phyloP scores from a whole-genome alignment of 2,113 vertebrate genomes.

The Tragelaphus strepsiceros region DNA sequence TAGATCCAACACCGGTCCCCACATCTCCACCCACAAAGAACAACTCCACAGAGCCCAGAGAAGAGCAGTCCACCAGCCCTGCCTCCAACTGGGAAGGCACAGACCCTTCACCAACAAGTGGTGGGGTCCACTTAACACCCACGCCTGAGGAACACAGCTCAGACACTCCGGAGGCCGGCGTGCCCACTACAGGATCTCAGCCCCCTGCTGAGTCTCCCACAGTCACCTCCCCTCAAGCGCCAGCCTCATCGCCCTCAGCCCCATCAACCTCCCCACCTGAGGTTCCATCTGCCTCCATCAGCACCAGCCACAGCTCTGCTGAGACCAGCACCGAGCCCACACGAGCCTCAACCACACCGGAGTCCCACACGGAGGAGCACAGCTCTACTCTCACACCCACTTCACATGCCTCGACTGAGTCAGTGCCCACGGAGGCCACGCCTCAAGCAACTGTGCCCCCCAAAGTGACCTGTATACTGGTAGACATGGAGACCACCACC shows the following conservation, averaged over 20 bases:
- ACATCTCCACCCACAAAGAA: neutral
- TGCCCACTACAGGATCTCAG: neutral
- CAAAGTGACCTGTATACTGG: neutral
- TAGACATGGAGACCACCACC: neutral
- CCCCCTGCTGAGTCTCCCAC: neutral
- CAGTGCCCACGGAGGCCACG: neutral
- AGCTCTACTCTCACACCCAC: neutral
- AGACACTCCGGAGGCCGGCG: neutral
- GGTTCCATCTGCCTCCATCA: neutral
- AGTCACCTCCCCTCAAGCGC: neutral
- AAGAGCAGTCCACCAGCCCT: neutral
- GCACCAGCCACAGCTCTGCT: neutral
- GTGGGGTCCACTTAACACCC: neutral
- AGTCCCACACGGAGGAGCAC: neutral
- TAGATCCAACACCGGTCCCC: fast-evolving
- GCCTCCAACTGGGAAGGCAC: neutral
- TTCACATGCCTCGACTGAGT: neutral
- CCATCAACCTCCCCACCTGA: neutral
- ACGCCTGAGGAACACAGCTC: neutral
- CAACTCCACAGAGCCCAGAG: fast-evolving
- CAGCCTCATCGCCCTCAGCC: neutral
- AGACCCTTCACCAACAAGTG: neutral
- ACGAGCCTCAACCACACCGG: neutral
- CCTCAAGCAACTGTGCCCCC: slow-evolving; percentile 13
- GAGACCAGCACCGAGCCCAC: neutral